Conservation (phyloP, 2,888 invertebrate genomes). For the Lysandra coridon region DNA sequence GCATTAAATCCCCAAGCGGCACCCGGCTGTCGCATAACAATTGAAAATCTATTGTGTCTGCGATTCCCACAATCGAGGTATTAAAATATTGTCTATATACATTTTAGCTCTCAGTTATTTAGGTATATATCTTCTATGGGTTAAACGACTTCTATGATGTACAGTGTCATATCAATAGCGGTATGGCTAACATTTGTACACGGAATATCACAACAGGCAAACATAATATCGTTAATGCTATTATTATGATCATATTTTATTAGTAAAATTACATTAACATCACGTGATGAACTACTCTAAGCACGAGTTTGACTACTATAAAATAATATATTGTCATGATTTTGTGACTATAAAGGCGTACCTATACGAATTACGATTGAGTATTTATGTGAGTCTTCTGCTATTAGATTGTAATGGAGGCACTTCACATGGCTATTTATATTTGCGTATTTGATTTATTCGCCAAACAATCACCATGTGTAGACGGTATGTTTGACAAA, state of each 20-base stretch:
- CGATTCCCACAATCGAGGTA: no score
- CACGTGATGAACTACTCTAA: not conserved
- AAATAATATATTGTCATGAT: conserved; percentile 16
- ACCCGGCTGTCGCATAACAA: no score
- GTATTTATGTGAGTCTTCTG: not conserved
- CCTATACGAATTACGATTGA: not conserved
- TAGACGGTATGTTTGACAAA: no score
- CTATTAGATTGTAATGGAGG: no score
- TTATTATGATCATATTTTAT: conserved; percentile 37
- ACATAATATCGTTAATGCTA: conserved; percentile 70
- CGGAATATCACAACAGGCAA: conserved; percentile 70
- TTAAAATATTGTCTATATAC: no score
- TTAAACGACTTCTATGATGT: not conserved
- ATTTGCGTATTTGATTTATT: no score
- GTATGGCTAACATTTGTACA: conserved; percentile 69
- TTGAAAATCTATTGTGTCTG: no score
- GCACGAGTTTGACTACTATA: not conserved
- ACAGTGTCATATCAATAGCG: conserved; percentile 37
- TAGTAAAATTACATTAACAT: not conserved
- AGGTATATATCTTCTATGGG: no score
- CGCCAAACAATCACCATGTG: no score
- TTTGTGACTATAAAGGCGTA: not conserved
- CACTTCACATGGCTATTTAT: no score
- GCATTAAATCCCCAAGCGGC: no score
- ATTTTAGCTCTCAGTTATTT: no score